Percentiles rank a stretch among this genome's conserved stretches.
These are phyloP conservation scores for Eupithecia insigniata DNA, from an alignment of 2,888 invertebrate species.

Conservation along the genomic window DNA sequence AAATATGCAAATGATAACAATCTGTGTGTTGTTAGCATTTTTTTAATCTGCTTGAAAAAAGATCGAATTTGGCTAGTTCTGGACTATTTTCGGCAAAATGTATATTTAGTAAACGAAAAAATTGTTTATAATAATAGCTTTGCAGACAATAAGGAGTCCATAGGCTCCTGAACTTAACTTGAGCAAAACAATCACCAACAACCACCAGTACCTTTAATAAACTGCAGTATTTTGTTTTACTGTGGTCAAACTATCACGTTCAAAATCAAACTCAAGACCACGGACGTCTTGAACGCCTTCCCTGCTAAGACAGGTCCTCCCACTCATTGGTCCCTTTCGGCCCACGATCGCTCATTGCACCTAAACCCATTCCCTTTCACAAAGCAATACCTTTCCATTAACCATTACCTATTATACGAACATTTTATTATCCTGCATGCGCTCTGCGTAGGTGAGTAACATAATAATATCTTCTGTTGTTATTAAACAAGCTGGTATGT, in stretches of 20 bases:
- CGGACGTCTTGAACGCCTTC: conserved; percentile 37
- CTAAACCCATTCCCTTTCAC: conserved; percentile 45
- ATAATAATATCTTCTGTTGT: conserved; percentile 17
- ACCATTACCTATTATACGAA: conserved; percentile 29
- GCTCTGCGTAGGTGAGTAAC: conserved; percentile 23
- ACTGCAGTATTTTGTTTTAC: not conserved
- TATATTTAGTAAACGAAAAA: no score
- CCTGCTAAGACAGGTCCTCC: conserved; percentile 56
- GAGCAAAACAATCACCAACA: not conserved
- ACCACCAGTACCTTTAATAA: not conserved
- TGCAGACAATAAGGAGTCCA: no score
- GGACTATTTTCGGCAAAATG: no score
- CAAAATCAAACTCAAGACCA: not conserved
- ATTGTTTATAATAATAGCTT: no score
- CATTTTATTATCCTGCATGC: conserved; percentile 19
- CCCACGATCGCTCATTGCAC: conserved; percentile 43
- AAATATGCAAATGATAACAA: no score
- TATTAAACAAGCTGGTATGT: conserved; percentile 24
- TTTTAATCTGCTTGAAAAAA: no score
- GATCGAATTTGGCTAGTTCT: no score
- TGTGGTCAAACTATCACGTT: not conserved
- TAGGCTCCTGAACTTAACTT: not conserved
- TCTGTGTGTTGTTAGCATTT: no score
- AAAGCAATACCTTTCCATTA: conserved; percentile 34
- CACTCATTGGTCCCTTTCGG: conserved; percentile 51